phyloP scores from a whole-genome alignment of 2,113 vertebrate genomes.

The Scalopus aquaticus region DNA sequence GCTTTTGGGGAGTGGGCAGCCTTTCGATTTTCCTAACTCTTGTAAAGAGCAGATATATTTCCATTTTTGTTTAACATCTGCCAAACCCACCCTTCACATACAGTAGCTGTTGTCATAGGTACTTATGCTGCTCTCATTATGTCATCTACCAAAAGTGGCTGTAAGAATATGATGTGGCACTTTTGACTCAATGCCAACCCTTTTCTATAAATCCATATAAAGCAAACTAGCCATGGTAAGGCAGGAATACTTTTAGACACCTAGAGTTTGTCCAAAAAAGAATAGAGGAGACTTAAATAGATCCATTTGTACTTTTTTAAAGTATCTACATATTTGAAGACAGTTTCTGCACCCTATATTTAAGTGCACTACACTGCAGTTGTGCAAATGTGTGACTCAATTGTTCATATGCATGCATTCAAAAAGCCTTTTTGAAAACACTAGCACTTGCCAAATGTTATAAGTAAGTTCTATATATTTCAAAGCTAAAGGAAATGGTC shows the following conservation, averaged over 20 bases:
- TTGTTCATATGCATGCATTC: not conserved
- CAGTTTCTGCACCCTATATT: not conserved
- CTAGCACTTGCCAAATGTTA: not conserved
- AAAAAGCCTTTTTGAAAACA: not conserved
- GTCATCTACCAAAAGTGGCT: not conserved
- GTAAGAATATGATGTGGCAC: slow-evolving; percentile 14
- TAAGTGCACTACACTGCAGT: not conserved
- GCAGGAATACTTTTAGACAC: not conserved
- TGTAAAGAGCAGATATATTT: slow-evolving; percentile 38
- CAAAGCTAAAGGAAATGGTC: slow-evolving; percentile 5
- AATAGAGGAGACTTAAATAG: not conserved
- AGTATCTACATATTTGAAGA: not conserved
- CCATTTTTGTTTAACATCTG: slow-evolving; percentile 5
- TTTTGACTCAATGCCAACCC: slow-evolving; percentile 32
- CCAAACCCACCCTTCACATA: not conserved
- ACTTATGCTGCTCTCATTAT: slow-evolving; percentile 28
- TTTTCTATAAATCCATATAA: slow-evolving; percentile 10
- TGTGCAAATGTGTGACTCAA: not conserved
- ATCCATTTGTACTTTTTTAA: not conserved
- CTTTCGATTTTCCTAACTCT: not conserved
- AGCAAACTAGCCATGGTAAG: not conserved
- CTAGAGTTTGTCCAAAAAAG: not conserved
- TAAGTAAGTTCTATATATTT: not conserved
- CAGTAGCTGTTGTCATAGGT: not conserved
- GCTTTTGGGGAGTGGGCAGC: not conserved